Conservation (phyloP, 2,888 invertebrate genomes). For the Chirona hameri region DNA sequence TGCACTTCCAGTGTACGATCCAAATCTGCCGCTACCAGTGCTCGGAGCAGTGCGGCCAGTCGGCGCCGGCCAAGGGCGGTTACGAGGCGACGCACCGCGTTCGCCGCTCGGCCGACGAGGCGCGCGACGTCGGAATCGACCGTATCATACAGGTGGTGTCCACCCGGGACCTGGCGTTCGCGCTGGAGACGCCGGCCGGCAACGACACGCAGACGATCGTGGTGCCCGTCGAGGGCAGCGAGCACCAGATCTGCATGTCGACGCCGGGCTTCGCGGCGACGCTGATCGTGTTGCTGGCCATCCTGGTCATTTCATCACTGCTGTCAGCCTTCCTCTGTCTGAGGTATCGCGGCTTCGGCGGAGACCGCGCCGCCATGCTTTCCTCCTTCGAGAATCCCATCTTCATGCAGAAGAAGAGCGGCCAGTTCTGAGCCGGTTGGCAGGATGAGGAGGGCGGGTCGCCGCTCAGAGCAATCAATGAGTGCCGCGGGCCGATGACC, state of each 20-base stretch:
- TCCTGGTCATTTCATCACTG: conserved; percentile 77
- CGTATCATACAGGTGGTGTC: conserved; percentile 86
- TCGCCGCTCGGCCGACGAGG: conserved; percentile 47
- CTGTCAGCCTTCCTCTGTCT: conserved; percentile 81
- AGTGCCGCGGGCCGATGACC: no score
- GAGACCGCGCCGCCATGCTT: conserved; percentile 47
- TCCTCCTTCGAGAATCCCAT: conserved; percentile 42
- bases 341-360: conserved; percentile 53
- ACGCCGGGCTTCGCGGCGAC: conserved; percentile 89
- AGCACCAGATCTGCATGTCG: conserved; percentile 82
- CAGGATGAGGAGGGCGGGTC: no score
- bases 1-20: conserved; percentile 91
- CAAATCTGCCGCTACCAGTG: conserved; percentile 90
- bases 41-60: conserved; percentile 77
- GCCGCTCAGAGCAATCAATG: no score
- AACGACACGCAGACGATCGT: conserved; percentile 38
- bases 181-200: conserved; percentile 55
- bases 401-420: conserved; percentile 40
- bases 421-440: conserved; percentile 36
- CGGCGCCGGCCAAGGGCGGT: conserved; percentile 56
- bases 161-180: conserved; percentile 80
- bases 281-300: conserved; percentile 73
- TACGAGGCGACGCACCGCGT: conserved; percentile 54
- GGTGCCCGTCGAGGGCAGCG: conserved; percentile 50
- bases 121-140: conserved; percentile 79